Base-by-base conservation (phyloP, 1,140 invertebrate genomes). In the Helicoverpa armigera region DNA sequence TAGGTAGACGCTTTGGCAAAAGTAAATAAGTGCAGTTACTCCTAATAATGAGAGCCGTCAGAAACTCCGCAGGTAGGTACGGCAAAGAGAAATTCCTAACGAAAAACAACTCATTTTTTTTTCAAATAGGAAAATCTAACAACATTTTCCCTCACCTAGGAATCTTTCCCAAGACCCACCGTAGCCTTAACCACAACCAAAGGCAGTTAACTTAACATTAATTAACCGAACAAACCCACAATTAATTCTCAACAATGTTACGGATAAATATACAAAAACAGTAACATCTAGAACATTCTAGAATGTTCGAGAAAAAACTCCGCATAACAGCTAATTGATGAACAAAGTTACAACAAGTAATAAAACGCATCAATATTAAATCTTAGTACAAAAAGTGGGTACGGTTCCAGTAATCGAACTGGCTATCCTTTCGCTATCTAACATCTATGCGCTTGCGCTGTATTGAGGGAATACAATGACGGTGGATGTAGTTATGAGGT, bases 361-460 rank as follows among this genome's bases (percentile, higher is more conserved):
- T 70, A 70, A 70, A 70, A 51, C 12, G 67, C 48, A 70, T 70
- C 67, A 70, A 70, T 70, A 70, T 70, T 70, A 70, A 70, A 70
- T 70, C 11, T 72, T 50, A 11, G 18, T 51, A 31, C 23, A 72
- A 53, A 72, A 72, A 54, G 48, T 72, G 31, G 14, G 69, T 54
- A 51, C 43, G 43, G 65, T 72, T 72, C 69, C 69, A 72, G 69
- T 72, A 72, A 72, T 72, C 69, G 69, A 72, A 72, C 67, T 50
- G 23, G 53, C 69, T 72, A 72, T 72, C 69, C 50, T 72, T 72
- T 72, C 69, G 73, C 73, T 75, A 75, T 75, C 73, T 63, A 63
- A 13, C 73, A 75, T 75, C 73, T 58, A 50, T 70, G 43, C 23
- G 73, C 23, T 13, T 58, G 73, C 56, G 61, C 60, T 60, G 51